Evolutionary conservation across 2,113 vertebrate species (phyloP).

Genomic region (Stomatorhinus ivindoensis): DNA sequence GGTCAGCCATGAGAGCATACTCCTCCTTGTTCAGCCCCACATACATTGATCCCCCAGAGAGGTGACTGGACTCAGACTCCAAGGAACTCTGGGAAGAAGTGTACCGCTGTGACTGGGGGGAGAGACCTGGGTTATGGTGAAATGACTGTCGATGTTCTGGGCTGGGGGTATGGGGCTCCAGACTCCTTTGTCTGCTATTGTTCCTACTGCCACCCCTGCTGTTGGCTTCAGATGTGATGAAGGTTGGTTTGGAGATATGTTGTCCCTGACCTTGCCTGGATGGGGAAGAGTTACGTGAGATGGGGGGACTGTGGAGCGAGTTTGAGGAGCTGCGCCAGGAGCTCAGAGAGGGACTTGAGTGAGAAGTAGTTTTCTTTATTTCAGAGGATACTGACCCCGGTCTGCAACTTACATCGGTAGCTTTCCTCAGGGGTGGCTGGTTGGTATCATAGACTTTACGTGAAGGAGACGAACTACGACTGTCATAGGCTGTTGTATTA

Average conservation of each 20-base stretch:
- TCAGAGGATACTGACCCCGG: conserved; percentile 27
- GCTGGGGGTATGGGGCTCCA: conserved; percentile 21
- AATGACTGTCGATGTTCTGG: conserved; percentile 26
- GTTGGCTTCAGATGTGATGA: conserved; percentile 30
- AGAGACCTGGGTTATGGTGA: conserved; percentile 37
- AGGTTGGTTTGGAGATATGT: conserved; percentile 25
- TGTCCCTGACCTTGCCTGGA: conserved; percentile 29
- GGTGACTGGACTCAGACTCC: conserved; percentile 50
- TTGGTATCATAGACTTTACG: conserved; percentile 40
- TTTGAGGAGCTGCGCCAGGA: conserved; percentile 40
- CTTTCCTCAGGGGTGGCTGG: conserved; percentile 45
- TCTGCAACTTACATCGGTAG: neutral
- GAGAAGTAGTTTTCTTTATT: conserved; percentile 39
- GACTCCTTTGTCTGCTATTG: conserved; percentile 29
- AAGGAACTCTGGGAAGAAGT: conserved; percentile 66
- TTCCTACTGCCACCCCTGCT: conserved; percentile 39
- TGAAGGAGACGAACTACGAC: conserved; percentile 41
- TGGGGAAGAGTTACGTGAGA: conserved; percentile 48
- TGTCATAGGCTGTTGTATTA: conserved; percentile 32
- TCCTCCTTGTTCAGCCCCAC: conserved; percentile 68
- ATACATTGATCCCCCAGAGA: conserved; percentile 49
- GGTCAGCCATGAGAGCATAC: conserved; percentile 74
- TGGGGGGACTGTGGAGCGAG: conserved; percentile 42
- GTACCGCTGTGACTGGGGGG: conserved; percentile 41
- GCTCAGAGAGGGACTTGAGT: conserved; percentile 28